Evolutionary conservation across 1,140 invertebrate genomes (phyloP), one percentile per base, ranked within the genome.

Genomic region (Trachymyrmex septentrionalis): DNA sequence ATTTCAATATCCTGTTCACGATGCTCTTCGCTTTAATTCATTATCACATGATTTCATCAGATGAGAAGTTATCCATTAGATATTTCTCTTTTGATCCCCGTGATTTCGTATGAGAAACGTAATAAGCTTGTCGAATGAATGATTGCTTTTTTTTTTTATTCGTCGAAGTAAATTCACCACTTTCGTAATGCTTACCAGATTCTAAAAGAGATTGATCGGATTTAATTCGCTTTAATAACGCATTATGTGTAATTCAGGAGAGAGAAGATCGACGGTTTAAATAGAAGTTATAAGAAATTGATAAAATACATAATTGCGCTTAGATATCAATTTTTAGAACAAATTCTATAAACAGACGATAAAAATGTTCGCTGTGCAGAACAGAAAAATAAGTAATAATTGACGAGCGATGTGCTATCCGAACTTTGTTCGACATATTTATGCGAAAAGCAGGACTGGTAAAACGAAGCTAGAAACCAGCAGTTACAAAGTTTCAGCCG

Each of bases 401-500:
- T 27, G 61, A 80, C 14, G 63, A 55, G n/a, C 14, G 7, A 30
- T 38, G 38, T 38, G 34, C 12, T 69, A 81, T n/a, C n/a, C 55
- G 24, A 34, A 67, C 19, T 55, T 81, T 63, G 38, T 30, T 71
- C n/a, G n/a, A 55, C 24, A 16, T 44, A 38, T 48, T 34, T 76
- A 59, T 50, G 21, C 27, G 38, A 82, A 48, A 55, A 55, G 1
- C 48, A 21, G 19, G 3, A 21, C 21, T 61, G 21, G 34, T 24
- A 69, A 69, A 55, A 14, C 44, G 77, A 34, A 34, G 16, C 50
- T 21, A 57, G 21, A 24, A 24, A 57, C 30, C 77, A 27, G n/a
- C 64, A 69, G 38, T 77, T 44, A 16, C 66, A 57, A 81, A 72
- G 78, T 61, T 73, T 50, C 80, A 63, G n/a, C 24, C 24, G 27